A percentile compares a stretch with the other conserved stretches of the same genome.
Evolutionary conservation across 2,113 vertebrate species (phyloP).

Genomic region (Leuciscus idus): DNA sequence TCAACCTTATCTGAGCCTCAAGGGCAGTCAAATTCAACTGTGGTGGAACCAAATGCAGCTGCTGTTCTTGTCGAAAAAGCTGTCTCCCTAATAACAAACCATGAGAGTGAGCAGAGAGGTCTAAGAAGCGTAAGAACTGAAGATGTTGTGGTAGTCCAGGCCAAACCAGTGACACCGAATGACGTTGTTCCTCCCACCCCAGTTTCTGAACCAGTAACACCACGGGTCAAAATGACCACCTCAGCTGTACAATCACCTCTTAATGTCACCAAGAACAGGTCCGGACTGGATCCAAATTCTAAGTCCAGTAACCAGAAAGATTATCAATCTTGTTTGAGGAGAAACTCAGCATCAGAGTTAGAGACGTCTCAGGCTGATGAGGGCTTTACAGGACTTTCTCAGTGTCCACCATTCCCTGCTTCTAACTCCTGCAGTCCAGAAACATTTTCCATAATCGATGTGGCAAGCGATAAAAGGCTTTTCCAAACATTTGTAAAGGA

Average conservation of each 20-base stretch:
- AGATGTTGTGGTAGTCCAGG: constrained; percentile 42
- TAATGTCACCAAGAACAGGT: not conserved
- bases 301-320: constrained; percentile 3
- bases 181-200: constrained; percentile 82
- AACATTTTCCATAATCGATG: constrained; percentile 88
- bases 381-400: constrained; percentile 81
- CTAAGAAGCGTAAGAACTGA: not conserved
- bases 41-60: not conserved
- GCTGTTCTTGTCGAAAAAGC: not conserved
- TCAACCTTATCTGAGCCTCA: constrained; percentile 43
- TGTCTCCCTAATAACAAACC: not conserved
- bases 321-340: constrained; percentile 5
- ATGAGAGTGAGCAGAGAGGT: not conserved
- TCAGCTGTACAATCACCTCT: constrained; percentile 68
- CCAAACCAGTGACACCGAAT: constrained; percentile 63
- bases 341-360: constrained; percentile 27
- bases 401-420: constrained; percentile 70
- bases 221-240: constrained; percentile 71
- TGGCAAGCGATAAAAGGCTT: constrained; percentile 85
- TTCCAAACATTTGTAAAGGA: constrained; percentile 90
- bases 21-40: constrained; percentile 12
- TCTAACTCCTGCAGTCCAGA: constrained; percentile 74
- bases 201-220: constrained; percentile 70
- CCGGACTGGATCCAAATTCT: not conserved
- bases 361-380: constrained; percentile 63